A percentile compares a stretch with the other conserved stretches of the same genome.
These are phyloP conservation scores for Sanderia malayensis DNA, from an alignment of 30 jellyfish, hydroid and myxozoan species.

Conservation along the genomic window DNA sequence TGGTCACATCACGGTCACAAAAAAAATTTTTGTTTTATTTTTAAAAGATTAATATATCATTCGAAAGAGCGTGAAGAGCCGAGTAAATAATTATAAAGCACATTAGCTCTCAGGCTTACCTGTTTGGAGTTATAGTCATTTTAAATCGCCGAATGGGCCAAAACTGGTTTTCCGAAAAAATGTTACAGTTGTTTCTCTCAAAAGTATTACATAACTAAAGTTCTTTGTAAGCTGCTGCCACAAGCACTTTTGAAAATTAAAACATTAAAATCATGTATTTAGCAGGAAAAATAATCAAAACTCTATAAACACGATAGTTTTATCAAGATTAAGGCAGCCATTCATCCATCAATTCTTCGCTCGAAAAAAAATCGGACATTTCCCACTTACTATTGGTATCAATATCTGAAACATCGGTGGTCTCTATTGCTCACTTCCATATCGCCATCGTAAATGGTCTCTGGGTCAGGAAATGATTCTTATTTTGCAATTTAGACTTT, in stretches of 20 bases:
- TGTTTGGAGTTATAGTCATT: background rate
- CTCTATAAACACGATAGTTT: background rate
- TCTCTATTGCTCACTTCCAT: background rate
- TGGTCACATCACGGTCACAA: constrained; percentile 24
- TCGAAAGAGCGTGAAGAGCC: constrained; percentile 15
- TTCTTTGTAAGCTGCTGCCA: constrained; percentile 10
- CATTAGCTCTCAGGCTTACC: constrained; percentile 3
- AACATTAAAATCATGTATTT: constrained; percentile 1
- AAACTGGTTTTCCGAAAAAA: background rate
- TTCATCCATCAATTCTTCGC: background rate
- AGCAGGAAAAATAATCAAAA: background rate
- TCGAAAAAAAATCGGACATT: background rate
- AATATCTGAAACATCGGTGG: background rate
- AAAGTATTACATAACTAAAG: constrained; percentile 1
- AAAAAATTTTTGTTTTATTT: background rate
- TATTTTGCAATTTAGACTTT: background rate
- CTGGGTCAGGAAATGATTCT: background rate
- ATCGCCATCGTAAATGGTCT: background rate
- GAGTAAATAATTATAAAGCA: constrained; percentile 9
- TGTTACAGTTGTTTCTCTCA: constrained; percentile 8
- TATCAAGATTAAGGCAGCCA: background rate
- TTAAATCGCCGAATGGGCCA: constrained; percentile 1
- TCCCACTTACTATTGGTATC: background rate
- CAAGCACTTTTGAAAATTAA: constrained; percentile 9
- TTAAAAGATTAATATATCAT: background rate